Conservation (phyloP, 37 sponge, comb jelly and placozoan species). For the Ianthella basta region DNA sequence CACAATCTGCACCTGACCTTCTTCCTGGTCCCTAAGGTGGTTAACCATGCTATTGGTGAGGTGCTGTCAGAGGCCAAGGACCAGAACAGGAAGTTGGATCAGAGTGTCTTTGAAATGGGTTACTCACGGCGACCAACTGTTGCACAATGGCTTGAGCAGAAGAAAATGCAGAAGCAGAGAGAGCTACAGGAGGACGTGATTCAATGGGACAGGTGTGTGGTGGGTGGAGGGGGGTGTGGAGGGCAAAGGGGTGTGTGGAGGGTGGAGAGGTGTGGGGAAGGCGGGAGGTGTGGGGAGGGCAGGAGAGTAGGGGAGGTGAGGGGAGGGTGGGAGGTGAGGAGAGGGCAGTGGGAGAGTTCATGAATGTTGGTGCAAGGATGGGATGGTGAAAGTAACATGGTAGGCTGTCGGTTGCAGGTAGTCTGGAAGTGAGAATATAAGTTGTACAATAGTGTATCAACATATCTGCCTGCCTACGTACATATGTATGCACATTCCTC, state of each 20-base stretch:
- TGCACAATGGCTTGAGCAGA: constrained; percentile 80
- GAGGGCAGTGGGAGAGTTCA: neutral
- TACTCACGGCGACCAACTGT: constrained; percentile 71
- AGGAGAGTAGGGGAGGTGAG: neutral
- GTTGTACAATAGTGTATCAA: too few species aligned
- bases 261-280: too few species aligned
- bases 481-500: too few species aligned
- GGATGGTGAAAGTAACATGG: too few species aligned
- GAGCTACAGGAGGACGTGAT: constrained; percentile 66
- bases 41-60: constrained; percentile 50
- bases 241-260: too few species aligned
- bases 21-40: constrained; percentile 15
- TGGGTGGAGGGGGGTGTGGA: too few species aligned
- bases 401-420: too few species aligned
- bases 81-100: constrained; percentile 52
- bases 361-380: too few species aligned
- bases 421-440: too few species aligned
- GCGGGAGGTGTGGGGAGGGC: too few species aligned
- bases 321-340: neutral
- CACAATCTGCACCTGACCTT: too few species aligned
- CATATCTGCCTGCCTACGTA: too few species aligned
- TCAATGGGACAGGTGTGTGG: constrained; percentile 77
- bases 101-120: constrained; percentile 55
- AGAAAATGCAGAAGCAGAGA: constrained; percentile 64
- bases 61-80: constrained; percentile 36